Conservation (phyloP, 1,140 invertebrate genomes). For the Zaprionus ghesquierei region DNA sequence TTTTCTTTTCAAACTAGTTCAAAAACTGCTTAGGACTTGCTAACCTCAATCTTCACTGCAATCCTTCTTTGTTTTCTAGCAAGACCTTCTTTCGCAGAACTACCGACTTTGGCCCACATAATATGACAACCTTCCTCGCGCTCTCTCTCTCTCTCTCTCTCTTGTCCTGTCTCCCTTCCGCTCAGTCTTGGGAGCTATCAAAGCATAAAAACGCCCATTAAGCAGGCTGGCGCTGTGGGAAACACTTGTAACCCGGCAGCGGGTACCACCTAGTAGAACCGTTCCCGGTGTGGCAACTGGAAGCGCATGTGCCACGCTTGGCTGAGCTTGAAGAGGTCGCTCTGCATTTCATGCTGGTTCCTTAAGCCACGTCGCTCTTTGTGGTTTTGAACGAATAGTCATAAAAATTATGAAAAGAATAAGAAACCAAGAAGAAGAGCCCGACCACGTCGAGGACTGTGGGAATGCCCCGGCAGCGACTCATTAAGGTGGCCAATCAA, state of each 20-base stretch:
- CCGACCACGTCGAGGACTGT: constrained; percentile 5
- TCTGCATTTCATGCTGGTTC: constrained; percentile 57
- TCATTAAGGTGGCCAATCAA: constrained; percentile 15
- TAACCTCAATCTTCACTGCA: neutral
- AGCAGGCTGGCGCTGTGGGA: constrained; percentile 44
- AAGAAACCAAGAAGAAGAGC: neutral
- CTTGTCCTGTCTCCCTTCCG: neutral
- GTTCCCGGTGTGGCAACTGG: constrained; percentile 9
- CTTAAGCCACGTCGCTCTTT: constrained; percentile 12
- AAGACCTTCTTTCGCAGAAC: too few relatives aligned
- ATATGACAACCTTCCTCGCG: neutral
- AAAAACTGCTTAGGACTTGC: neutral
- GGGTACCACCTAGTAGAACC: neutral
- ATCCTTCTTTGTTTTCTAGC: too few relatives aligned
- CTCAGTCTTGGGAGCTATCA: constrained; percentile 44
- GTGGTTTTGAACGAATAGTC: constrained; percentile 38
- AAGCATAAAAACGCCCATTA: constrained; percentile 78
- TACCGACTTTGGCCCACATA: neutral
- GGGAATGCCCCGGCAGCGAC: constrained; percentile 18
- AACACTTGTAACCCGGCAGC: constrained; percentile 36
- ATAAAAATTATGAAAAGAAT: constrained; percentile 24
- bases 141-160: neutral
- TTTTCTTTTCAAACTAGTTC: neutral
- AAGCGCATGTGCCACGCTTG: constrained; percentile 46
- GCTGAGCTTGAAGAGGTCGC: constrained; percentile 50